Evolutionary conservation across 2,888 invertebrate species (phyloP).

Genomic region (Drosophila paramelanica): DNA sequence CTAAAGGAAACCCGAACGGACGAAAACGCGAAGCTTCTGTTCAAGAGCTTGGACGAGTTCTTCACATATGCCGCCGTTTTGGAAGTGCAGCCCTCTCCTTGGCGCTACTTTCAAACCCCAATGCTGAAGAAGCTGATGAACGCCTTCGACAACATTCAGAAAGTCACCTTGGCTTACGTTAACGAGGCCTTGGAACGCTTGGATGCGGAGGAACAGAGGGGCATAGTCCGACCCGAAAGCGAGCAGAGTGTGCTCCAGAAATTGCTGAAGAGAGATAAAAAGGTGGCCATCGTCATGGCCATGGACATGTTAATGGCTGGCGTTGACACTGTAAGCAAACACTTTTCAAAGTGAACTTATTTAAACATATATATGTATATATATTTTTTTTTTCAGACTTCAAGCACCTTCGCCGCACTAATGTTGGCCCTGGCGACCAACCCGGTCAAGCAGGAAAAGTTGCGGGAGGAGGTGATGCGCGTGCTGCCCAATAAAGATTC

Average conservation of each 20-base stretch:
- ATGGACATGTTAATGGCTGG: conserved; percentile 90
- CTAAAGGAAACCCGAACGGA: conserved; percentile 52
- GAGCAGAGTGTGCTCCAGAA: conserved; percentile 88
- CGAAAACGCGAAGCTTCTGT: conserved; percentile 55
- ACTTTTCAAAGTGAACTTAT: rapidly evolving
- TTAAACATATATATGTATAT: background rate
- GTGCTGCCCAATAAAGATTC: conserved; percentile 85
- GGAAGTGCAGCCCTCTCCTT: conserved; percentile 62
- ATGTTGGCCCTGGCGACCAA: conserved; percentile 86
- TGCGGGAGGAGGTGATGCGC: conserved; percentile 87
- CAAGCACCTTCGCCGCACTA: conserved; percentile 61
- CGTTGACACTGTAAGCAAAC: conserved; percentile 88
- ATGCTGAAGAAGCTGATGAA: conserved; percentile 58
- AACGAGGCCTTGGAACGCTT: conserved; percentile 80
- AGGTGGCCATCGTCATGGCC: conserved; percentile 88
- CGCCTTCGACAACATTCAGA: conserved; percentile 64
- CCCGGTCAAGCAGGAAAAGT: conserved; percentile 88
- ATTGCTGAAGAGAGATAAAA: conserved; percentile 87
- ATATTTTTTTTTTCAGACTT: conserved; percentile 75
- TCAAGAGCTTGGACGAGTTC: conserved; percentile 55
- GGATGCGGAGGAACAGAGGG: conserved; percentile 42
- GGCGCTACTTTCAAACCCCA: conserved; percentile 61
- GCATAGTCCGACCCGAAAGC: conserved; percentile 59
- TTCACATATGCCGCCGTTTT: conserved; percentile 33
- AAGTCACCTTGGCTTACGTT: conserved; percentile 77